Base-by-base conservation (phyloP, 2,797 vertebrate genomes). In the Rhinoraja longicauda region DNA sequence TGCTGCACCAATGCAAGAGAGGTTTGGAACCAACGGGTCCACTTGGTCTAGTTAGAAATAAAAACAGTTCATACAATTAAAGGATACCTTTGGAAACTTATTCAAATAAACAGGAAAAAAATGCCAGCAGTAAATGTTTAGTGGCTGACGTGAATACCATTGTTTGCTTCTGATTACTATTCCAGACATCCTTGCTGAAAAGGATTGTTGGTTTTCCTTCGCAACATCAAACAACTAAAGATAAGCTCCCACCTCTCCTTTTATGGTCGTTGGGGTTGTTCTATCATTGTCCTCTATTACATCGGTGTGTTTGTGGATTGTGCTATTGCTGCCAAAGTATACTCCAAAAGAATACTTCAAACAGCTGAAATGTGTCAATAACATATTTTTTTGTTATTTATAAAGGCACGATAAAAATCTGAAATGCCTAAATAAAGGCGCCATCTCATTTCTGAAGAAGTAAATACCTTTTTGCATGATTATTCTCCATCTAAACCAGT, bases 191-290 rank as follows among this genome's bases (percentile, higher is more conserved):
- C 70, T 75, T 53, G 5, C 70, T 73, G 90, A 39, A 75, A 92
- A 92, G 70, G 90, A 92, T 53, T 53, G 36, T 92, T 72, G 70
- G 70, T 45, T 92, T 92, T 75, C 90, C 90, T 92, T 57, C 53
- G 70, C 70, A 91, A 73, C 90, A 75, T 53, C 90, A 92, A 92
- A 92, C 90, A 91, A 17, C 67, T 53, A 39, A 45, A 39, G 36
- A 73, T 75, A 92, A 92, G 72, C 70, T 92, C 29, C 90, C 70
- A 92, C 39, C 24, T 45, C 10, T 53, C 67, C 72, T 75, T 92
- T 72, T 92, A 39, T 45, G 29, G 26, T 72, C 26, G 10, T 53
- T 92, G 45, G 12, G n/a, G 10, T 92, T 29, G 6, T 12, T 53
- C 24, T n/a, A 29, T 53, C 90, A 19, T 8, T 39, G 29, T 73